Conservation (phyloP, 2,797 vertebrate genomes). For the Yasuhikotakia modesta region DNA sequence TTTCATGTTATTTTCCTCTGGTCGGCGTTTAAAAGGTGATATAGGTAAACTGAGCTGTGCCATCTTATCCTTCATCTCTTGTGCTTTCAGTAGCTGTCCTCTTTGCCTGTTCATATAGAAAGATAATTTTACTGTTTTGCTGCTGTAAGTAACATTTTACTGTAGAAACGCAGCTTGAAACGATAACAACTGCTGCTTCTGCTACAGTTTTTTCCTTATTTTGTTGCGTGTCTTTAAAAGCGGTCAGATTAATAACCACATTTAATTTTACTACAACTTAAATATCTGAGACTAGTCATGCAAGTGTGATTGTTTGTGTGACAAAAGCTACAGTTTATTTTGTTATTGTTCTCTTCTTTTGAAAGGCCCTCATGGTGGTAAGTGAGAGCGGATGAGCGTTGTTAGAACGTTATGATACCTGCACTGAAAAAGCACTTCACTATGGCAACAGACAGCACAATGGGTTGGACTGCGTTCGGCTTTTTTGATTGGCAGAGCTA, state of each 20-base stretch:
- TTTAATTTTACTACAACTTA: neutral
- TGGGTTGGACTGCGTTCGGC: slow-evolving; percentile 40
- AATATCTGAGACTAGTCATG: neutral
- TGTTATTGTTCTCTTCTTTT: slow-evolving; percentile 35
- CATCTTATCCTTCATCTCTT: neutral
- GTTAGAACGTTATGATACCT: slow-evolving; percentile 36
- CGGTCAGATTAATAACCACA: neutral
- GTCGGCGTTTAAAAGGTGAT: slow-evolving; percentile 38
- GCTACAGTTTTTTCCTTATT: neutral
- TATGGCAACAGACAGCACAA: slow-evolving; percentile 29
- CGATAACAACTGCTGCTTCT: neutral
- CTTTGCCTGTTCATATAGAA: slow-evolving; percentile 18
- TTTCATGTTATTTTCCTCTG: slow-evolving; percentile 25
- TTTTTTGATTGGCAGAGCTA: slow-evolving; percentile 20
- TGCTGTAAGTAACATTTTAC: neutral
- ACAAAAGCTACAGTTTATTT: slow-evolving; percentile 12
- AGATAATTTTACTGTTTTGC: neutral
- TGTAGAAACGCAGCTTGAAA: neutral
- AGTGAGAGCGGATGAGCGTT: slow-evolving; percentile 28
- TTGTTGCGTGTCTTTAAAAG: neutral
- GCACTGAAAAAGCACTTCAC: slow-evolving; percentile 39
- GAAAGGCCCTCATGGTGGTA: slow-evolving; percentile 38
- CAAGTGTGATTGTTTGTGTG: neutral
- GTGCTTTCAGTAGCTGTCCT: slow-evolving; percentile 1
- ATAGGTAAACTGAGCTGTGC: slow-evolving; percentile 47